These are phyloP conservation scores for Danio aesculapii DNA, from an alignment of 2,797 vertebrate genomes.

Conservation along the genomic window DNA sequence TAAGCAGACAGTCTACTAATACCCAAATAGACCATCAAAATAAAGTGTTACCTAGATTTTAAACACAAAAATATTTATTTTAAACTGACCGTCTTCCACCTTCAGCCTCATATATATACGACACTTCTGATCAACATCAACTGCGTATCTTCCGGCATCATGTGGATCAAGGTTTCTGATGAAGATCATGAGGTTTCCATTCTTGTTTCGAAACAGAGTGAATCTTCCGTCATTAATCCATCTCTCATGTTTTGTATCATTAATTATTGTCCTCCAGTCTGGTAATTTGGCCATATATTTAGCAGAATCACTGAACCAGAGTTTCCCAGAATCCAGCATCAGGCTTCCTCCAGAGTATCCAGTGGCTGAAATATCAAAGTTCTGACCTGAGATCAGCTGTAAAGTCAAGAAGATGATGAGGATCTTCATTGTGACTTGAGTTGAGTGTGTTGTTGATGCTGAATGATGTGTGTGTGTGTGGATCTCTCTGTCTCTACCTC, in stretches of 20 bases:
- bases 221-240: neutral
- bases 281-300: neutral
- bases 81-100: neutral
- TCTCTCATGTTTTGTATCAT: neutral
- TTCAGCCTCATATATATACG: neutral
- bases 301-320: neutral
- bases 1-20: too few species aligned
- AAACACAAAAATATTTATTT: too few species aligned
- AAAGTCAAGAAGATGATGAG: conserved; percentile 18
- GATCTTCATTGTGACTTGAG: conserved; percentile 31
- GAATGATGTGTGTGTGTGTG: neutral
- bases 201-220: neutral
- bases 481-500: neutral
- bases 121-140: neutral
- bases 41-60: too few species aligned
- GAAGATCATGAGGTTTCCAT: neutral
- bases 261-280: neutral
- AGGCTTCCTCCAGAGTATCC: conserved; percentile 14
- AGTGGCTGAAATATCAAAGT: conserved; percentile 15
- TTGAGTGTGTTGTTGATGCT: neutral
- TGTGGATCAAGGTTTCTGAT: neutral
- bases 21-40: too few species aligned
- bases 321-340: neutral
- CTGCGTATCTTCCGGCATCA: neutral
- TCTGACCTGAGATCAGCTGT: conserved; percentile 35